Evolutionary conservation across 2,888 invertebrate species (phyloP).

Genomic region (Heliconius sara): DNA sequence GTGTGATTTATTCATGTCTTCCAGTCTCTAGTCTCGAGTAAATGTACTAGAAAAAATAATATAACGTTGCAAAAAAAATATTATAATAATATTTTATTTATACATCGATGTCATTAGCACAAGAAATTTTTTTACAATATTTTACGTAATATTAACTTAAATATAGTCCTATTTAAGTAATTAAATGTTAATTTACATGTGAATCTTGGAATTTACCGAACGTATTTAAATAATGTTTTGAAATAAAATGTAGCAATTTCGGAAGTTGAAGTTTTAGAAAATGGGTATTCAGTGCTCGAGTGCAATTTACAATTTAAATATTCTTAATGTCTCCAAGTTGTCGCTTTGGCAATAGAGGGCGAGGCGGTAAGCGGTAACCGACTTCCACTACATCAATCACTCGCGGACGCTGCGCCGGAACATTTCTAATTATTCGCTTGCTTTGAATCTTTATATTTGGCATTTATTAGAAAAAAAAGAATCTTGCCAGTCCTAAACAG

Average conservation of each 20-base stretch:
- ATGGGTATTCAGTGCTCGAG: conserved; percentile 82
- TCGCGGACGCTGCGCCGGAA: conserved; percentile 80
- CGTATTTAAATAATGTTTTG: background rate
- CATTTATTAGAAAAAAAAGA: conserved; percentile 16
- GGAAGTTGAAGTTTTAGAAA: conserved; percentile 71
- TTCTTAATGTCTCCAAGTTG: conserved; percentile 83
- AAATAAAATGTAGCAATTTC: conserved; percentile 54
- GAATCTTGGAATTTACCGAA: background rate
- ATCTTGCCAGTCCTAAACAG: background rate
- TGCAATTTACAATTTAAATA: conserved; percentile 84
- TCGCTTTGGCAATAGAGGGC: conserved; percentile 57
- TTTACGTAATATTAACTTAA: background rate
- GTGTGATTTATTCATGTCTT: conserved; percentile 49
- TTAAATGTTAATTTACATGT: background rate
- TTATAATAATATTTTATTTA: background rate
- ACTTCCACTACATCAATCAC: conserved; percentile 84
- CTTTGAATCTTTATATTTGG: conserved; percentile 34
- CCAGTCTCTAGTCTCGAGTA: conserved; percentile 9
- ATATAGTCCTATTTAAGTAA: background rate
- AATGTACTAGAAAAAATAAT: background rate
- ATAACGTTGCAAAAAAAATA: conserved; percentile 40
- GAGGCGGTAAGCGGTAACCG: conserved; percentile 55
- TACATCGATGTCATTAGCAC: background rate
- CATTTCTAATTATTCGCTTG: conserved; percentile 81
- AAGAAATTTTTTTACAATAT: background rate